Conservation (phyloP, 2,113 vertebrate genomes). For the Cyprinodon brontotheroides region DNA sequence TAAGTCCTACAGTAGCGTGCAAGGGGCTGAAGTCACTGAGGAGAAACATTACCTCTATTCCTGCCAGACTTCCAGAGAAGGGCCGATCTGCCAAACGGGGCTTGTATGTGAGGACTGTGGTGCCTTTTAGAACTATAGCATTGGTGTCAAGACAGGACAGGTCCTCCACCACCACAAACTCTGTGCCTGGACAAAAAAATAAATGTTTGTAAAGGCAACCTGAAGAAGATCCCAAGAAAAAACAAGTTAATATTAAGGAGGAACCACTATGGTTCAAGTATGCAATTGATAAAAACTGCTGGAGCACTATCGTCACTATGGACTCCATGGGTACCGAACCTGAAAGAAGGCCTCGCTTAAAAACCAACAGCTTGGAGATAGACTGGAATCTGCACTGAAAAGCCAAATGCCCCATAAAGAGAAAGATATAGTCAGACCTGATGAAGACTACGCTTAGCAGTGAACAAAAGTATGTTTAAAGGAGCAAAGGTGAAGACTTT, state of each 20-base stretch:
- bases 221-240: neutral
- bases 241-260: too few species aligned
- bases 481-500: too few species aligned
- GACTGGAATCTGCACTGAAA: too few species aligned
- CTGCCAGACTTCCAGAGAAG: conserved; percentile 94
- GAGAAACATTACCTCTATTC: conserved; percentile 87
- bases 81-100: conserved; percentile 91
- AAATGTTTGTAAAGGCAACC: neutral
- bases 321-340: too few species aligned
- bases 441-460: too few species aligned
- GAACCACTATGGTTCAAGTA: neutral
- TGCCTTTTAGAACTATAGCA: conserved; percentile 96
- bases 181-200: conserved; percentile 83
- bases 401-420: too few species aligned
- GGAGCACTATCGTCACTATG: too few species aligned
- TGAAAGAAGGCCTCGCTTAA: too few species aligned
- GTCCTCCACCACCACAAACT: conserved; percentile 98
- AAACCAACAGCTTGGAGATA: too few species aligned
- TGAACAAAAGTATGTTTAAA: too few species aligned
- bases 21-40: neutral
- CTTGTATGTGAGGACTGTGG: conserved; percentile 96
- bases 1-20: too few species aligned
- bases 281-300: neutral
- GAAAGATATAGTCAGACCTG: too few species aligned
- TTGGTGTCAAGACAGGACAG: conserved; percentile 89